These are phyloP conservation scores for Trematomus bernacchii DNA, from an alignment of 2,797 vertebrate genomes.

Conservation along the genomic window DNA sequence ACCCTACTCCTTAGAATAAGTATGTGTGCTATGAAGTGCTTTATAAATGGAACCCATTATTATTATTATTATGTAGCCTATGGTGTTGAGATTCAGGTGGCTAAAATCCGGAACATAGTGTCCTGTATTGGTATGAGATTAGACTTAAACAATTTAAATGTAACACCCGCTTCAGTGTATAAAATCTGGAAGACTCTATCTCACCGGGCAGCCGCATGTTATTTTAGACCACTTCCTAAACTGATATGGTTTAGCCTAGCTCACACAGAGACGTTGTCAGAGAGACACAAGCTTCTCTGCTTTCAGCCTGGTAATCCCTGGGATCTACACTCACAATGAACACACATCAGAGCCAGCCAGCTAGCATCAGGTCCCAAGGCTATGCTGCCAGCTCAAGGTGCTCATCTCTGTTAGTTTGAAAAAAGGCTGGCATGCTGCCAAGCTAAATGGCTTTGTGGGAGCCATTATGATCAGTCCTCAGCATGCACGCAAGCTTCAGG, in stretches of 20 bases:
- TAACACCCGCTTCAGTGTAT: constrained; percentile 27
- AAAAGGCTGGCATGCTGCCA: constrained; percentile 67
- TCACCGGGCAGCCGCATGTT: constrained; percentile 39
- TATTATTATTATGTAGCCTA: too few species aligned
- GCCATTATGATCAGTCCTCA: constrained; percentile 70
- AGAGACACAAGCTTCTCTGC: constrained; percentile 72
- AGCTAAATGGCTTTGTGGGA: constrained; percentile 65
- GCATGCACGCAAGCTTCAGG: constrained; percentile 66
- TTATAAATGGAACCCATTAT: too few species aligned
- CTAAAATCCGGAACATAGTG: constrained; percentile 7
- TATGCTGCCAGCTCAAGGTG: constrained; percentile 72
- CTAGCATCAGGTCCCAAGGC: constrained; percentile 63
- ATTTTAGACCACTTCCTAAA: constrained; percentile 63
- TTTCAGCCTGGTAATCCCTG: constrained; percentile 81
- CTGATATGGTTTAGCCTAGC: constrained; percentile 47
- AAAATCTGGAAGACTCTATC: constrained; percentile 29
- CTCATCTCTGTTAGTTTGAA: constrained; percentile 64
- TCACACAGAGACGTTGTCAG: constrained; percentile 58
- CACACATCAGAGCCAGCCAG: constrained; percentile 70
- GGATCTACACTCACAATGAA: constrained; percentile 78
- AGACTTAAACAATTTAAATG: background rate
- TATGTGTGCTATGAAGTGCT: too few species aligned
- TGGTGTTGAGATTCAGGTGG: background rate
- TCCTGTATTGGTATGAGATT: constrained; percentile 23
- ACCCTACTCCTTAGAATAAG: background rate